Percentiles rank a stretch among this genome's conserved stretches.
These are phyloP conservation scores for Gila orcuttii DNA, from an alignment of 2,113 vertebrate species.

Conservation along the genomic window DNA sequence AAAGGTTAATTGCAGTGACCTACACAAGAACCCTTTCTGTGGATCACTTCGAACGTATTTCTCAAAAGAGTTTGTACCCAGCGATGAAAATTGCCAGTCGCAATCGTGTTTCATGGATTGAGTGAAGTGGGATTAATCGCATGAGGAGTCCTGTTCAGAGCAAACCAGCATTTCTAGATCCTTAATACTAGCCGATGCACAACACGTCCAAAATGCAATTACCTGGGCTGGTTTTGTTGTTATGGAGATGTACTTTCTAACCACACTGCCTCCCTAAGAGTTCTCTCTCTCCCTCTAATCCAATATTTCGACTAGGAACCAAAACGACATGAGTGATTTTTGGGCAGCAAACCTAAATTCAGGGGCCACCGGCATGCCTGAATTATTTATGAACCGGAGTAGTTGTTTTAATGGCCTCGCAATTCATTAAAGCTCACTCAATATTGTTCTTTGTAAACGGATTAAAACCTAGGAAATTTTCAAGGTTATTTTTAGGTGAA, in stretches of 20 bases:
- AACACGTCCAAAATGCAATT: constrained; percentile 30
- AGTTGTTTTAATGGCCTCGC: constrained; percentile 11
- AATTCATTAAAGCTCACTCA: not conserved
- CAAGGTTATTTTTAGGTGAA: constrained; percentile 25
- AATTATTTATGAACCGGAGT: constrained; percentile 39
- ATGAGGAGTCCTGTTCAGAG: constrained; percentile 40
- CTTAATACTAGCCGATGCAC: constrained; percentile 6
- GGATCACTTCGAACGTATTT: constrained; percentile 68
- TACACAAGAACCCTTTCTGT: constrained; percentile 61
- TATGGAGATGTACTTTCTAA: constrained; percentile 19
- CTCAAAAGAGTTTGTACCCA: constrained; percentile 67
- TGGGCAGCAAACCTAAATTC: constrained; percentile 23
- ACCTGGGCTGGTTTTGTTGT: constrained; percentile 32
- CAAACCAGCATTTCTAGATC: constrained; percentile 25
- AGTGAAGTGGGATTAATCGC: constrained; percentile 74
- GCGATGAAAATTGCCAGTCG: constrained; percentile 66
- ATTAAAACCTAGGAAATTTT: constrained; percentile 15
- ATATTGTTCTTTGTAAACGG: constrained; percentile 12
- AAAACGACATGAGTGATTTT: constrained; percentile 15
- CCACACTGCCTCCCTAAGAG: not conserved
- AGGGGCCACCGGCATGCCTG: not conserved
- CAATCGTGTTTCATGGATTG: constrained; percentile 75
- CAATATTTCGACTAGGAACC: constrained; percentile 27
- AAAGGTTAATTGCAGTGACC: constrained; percentile 70
- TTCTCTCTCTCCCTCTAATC: constrained; percentile 2